Evolutionary conservation across 2,113 vertebrate species (phyloP).

Genomic region (Triplophysa tibetana): DNA sequence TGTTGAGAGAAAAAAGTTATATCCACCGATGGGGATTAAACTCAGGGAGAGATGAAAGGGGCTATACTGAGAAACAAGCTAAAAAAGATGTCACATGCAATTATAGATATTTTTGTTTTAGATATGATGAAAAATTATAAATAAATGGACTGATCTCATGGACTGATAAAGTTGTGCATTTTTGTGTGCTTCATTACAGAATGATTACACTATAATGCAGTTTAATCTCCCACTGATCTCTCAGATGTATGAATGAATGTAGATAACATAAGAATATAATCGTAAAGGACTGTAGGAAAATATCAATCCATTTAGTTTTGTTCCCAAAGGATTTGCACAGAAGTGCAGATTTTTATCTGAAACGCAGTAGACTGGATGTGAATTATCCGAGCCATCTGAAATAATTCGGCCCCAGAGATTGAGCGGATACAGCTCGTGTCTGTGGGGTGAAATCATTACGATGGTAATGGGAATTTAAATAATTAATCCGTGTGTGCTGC

Average conservation of each 20-base stretch:
- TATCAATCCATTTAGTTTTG: background rate
- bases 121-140: background rate
- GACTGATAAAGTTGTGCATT: no score
- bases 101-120: background rate
- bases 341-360: conserved; percentile 37
- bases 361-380: conserved; percentile 6
- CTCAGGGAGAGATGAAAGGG: background rate
- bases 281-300: conserved; percentile 17
- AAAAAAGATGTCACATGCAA: no score
- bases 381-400: conserved; percentile 9
- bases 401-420: background rate
- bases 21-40: background rate
- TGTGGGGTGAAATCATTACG: conserved; percentile 3
- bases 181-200: no score
- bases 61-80: background rate
- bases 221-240: conserved; percentile 12
- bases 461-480: conserved; percentile 46
- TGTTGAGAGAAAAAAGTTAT: background rate
- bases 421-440: background rate
- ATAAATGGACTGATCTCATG: no score
- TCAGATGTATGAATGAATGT: background rate
- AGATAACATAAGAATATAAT: conserved; percentile 31
- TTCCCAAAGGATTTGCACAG: conserved; percentile 38
- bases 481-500: conserved; percentile 33
- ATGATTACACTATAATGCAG: background rate